Evolutionary conservation across 2,797 vertebrate genomes (phyloP), one percentile per base, ranked within the genome.

Genomic region (Neosilurus mollespiculum): DNA sequence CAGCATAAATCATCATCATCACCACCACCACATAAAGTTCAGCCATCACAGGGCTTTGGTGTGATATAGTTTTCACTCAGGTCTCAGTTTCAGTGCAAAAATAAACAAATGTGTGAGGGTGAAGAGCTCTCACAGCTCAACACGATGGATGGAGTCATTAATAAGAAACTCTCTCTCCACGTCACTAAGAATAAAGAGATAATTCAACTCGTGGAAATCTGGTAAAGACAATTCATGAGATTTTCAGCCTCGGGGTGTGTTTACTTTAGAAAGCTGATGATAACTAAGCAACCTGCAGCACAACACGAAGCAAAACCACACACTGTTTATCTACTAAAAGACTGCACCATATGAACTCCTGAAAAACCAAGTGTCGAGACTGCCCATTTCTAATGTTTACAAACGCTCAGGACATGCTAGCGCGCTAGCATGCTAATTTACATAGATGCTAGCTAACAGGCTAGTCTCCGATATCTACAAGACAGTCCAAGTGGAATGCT

Each of bases 401-500:
- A 65, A 53, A 12, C n/a, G 77, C 3, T 51, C 61, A 30, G 59
- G 24, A 30, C 75, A 15, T 2, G 34, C 34, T 61, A 61, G n/a
- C n/a, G 43, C 77, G n/a, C 61, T 64, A 76, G 11, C 73, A 76
- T 0, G 30, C 73, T 49, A 79, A 51, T 16, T 65, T 53, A 10
- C 61, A 12, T 2, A n/a, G 8, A 78, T 26, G 61, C 61, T 79
- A 65, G 43, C 61, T 78, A 61, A n/a, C 26, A 37, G 11, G 56
- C 26, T 11, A 61, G 15, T 14, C 11, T 2, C 14, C 2, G 1
- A 78, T 10, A 64, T 18, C 8, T 24, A 24, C 59, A 30, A 14
- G 0, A 10, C 7, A 2, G 16, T 7, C 37, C 0, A 43, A 1
- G 3, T 12, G 24, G 0, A 30, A 11, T 26, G 14, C 34, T 26